Evolutionary conservation across 2,113 vertebrate species (phyloP), one percentile per base, ranked within the genome.

Genomic region (Athene noctua): DNA sequence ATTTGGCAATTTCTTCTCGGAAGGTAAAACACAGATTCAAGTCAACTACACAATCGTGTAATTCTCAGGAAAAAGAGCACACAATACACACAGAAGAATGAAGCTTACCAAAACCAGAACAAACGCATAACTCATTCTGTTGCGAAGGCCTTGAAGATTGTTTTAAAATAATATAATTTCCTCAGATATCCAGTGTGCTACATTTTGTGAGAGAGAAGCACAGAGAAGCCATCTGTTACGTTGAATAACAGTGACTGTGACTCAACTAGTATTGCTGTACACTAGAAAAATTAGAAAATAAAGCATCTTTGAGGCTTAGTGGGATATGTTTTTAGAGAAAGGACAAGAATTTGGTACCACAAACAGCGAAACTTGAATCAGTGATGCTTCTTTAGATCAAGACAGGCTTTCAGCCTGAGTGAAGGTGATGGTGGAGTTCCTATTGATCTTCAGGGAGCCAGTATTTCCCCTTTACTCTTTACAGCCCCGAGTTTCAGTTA

Each of bases 1-100:
- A 97, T 22, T 46, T 73, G 46, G 91, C 96, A 80, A 82, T 92
- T 92, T 95, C 95, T 92, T 96, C 91, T 94, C 96, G 92, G 89
- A 96, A 96, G 65, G 89, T 95, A 54, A 84, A 95, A 82, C 20
- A 80, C 67, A 90, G 61, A 95, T 71, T 54, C 38, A 86, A 85
- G 68, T 47, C 57, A 94, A 38, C 26, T 44, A 51, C 21, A 18
- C 29, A 62, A 82, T 25, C 29, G 34, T 1, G 2, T n/a, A 27
- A 40, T 58, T 63, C 46, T 55, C 63, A 47, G 42, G 18, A 25
- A 63, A 58, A 49, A 25, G 32, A 25, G 4, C 32, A 62, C 14
- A 57, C 57, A 54, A 62, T 42, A 74, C 13, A 49, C 30, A 44
- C 29, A 54, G 11, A 73, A n/a, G 16, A 57, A 71, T 7, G 29